phyloP scores from a whole-genome alignment of 2,113 vertebrate genomes.

The Xiphophorus maculatus region DNA sequence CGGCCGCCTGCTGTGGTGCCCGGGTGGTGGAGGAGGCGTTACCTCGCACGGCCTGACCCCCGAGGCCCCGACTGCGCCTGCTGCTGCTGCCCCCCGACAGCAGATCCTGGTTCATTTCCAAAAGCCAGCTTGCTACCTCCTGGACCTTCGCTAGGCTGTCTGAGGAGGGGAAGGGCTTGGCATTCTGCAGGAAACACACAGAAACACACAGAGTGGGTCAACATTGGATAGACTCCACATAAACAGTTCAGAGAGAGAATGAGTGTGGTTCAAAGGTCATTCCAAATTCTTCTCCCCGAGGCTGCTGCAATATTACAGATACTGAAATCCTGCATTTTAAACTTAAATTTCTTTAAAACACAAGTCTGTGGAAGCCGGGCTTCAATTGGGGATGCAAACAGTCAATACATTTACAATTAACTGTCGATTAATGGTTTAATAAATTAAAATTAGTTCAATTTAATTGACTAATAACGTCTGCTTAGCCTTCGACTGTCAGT shows the following conservation, averaged over 20 bases:
- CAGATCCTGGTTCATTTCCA: slow-evolving; percentile 99
- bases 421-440: too few relatives aligned
- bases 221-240: background rate
- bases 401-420: too few relatives aligned
- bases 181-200: slow-evolving; percentile 84
- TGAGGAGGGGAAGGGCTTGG: slow-evolving; percentile 96
- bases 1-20: slow-evolving; percentile 91
- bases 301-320: background rate
- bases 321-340: background rate
- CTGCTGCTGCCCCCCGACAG: slow-evolving; percentile 99
- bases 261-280: background rate
- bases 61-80: slow-evolving; percentile 89
- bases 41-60: slow-evolving; percentile 89
- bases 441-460: too few relatives aligned
- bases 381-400: too few relatives aligned
- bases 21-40: slow-evolving; percentile 90
- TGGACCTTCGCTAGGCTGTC: slow-evolving; percentile 99
- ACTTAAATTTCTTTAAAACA: background rate
- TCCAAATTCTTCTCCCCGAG: background rate
- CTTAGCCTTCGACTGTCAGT: too few relatives aligned
- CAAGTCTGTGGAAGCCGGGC: background rate
- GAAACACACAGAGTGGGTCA: background rate
- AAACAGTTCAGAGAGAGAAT: background rate
- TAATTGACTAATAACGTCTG: too few relatives aligned
- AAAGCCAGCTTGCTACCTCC: slow-evolving; percentile 99